A percentile compares a stretch with the other conserved stretches of the same genome.
These are phyloP conservation scores for Epistrophe grossulariae DNA, from an alignment of 2,888 invertebrate species.

Conservation along the genomic window DNA sequence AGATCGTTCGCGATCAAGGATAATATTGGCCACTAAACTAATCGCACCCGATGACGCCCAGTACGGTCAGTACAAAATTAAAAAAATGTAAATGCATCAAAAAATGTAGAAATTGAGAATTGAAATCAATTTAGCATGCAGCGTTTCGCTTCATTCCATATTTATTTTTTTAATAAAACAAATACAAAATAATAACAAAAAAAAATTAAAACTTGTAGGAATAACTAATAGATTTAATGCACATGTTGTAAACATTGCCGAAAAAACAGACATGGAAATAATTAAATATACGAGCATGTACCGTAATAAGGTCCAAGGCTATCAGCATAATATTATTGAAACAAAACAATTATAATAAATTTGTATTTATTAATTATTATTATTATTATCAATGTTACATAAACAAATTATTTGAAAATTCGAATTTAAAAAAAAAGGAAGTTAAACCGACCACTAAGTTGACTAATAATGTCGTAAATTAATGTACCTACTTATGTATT, in stretches of 20 bases:
- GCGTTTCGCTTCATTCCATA: conserved; percentile 67
- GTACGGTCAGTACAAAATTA: conserved; percentile 71
- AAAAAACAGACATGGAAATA: conserved; percentile 27
- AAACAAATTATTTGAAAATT: conserved; percentile 48
- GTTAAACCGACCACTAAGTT: conserved; percentile 71
- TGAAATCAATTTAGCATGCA: conserved; percentile 57
- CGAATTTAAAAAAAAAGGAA: conserved; percentile 58
- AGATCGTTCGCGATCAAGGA: conserved; percentile 84
- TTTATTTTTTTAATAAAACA: conserved; percentile 73
- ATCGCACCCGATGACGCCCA: conserved; percentile 45
- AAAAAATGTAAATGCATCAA: conserved; percentile 54
- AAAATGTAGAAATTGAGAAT: conserved; percentile 45
- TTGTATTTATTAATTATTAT: conserved; percentile 19
- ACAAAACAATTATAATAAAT: conserved; percentile 6
- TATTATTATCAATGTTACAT: conserved; percentile 52
- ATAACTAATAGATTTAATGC: conserved; percentile 58
- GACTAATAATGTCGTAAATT: conserved; percentile 59
- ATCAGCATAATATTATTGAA: conserved; percentile 43
- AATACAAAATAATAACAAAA: conserved; percentile 46
- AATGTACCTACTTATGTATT: conserved; percentile 73
- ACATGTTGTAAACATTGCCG: conserved; percentile 71
- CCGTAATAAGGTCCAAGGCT: conserved; percentile 58
- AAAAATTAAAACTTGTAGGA: conserved; percentile 15
- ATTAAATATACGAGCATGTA: conserved; percentile 39
- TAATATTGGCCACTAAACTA: conserved; percentile 80